Conservation (phyloP, 2,888 invertebrate species). For the Oligia strigilis region DNA sequence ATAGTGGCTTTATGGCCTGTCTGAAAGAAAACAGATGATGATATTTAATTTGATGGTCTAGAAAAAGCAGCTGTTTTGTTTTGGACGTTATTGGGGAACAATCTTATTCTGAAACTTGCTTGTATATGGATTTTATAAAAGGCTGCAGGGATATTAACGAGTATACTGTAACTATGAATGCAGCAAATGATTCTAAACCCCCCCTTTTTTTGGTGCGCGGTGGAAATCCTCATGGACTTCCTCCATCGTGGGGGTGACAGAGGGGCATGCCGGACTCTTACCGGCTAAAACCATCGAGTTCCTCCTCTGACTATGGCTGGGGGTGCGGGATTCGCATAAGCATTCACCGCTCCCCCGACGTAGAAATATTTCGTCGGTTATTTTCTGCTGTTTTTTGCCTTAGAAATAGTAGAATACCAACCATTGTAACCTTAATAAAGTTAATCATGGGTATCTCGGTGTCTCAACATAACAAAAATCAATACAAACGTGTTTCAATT, state of each 20-base stretch:
- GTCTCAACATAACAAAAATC: slow-evolving; percentile 1
- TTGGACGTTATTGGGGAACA: background rate
- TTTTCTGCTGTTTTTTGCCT: background rate
- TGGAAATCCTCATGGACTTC: no score
- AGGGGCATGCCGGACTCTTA: no score
- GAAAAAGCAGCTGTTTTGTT: background rate
- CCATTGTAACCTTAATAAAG: background rate
- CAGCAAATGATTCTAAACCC: background rate
- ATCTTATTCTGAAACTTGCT: background rate
- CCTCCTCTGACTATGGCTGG: no score
- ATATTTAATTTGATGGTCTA: slow-evolving; percentile 24
- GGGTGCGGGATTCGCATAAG: no score
- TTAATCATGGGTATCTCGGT: background rate
- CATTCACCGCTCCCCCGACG: no score
- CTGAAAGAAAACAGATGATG: slow-evolving; percentile 74
- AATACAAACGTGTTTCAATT: background rate
- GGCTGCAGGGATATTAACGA: no score
- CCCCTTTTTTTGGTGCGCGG: no score
- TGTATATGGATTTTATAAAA: background rate
- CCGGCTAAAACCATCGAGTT: no score
- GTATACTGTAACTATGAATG: no score
- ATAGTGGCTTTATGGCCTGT: slow-evolving; percentile 91
- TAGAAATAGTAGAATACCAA: background rate
- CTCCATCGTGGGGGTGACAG: no score
- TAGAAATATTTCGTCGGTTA: background rate